Conservation (phyloP, 2,888 invertebrate species). For the Bibio marci region DNA sequence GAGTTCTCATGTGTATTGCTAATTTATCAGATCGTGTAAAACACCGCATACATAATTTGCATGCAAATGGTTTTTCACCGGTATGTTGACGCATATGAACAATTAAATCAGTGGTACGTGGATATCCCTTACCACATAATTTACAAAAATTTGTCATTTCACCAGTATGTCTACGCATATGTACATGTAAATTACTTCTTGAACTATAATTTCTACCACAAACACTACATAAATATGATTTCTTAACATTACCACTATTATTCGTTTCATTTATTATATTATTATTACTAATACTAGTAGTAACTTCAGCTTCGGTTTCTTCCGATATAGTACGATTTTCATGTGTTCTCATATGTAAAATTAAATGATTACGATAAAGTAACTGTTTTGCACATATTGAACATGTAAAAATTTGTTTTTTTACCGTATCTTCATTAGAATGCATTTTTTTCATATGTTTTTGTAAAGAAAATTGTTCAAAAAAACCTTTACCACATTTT, state of each 20-base stretch:
- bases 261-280: background rate
- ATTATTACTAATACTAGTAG: too few species aligned
- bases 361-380: slow-evolving; percentile 5
- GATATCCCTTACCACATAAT: slow-evolving; percentile 27
- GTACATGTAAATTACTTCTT: slow-evolving; percentile 22
- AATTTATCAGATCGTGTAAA: slow-evolving; percentile 19
- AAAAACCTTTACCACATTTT: too few species aligned
- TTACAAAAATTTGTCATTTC: slow-evolving; percentile 19
- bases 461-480: too few species aligned
- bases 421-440: too few species aligned
- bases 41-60: slow-evolving; percentile 19
- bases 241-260: background rate
- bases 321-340: too few species aligned
- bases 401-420: too few species aligned
- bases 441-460: too few species aligned
- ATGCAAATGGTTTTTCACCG: too few species aligned
- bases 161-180: slow-evolving; percentile 27
- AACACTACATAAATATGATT: slow-evolving; percentile 18
- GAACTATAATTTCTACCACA: slow-evolving; percentile 24
- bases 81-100: slow-evolving; percentile 25
- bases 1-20: slow-evolving; percentile 17
- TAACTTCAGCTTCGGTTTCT: too few species aligned
- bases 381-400: too few species aligned
- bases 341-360: slow-evolving; percentile 2
- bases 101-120: slow-evolving; percentile 21